These are phyloP conservation scores for Lampropteryx suffumata DNA, from an alignment of 2,888 invertebrate species.

Conservation along the genomic window DNA sequence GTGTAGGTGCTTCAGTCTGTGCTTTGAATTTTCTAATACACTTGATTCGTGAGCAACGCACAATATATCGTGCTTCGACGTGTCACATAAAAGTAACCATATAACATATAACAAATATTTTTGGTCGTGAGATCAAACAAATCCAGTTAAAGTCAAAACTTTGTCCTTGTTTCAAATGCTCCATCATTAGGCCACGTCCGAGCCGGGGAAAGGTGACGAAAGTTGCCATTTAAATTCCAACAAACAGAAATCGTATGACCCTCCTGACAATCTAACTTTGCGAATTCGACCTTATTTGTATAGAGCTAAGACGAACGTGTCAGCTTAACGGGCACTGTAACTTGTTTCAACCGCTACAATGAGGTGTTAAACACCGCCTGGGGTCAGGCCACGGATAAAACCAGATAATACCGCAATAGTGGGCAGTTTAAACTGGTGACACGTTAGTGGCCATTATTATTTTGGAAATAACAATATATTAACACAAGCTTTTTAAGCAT, in stretches of 20 bases:
- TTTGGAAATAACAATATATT: not conserved
- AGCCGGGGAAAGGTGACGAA: conserved; percentile 31
- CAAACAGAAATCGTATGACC: conserved; percentile 28
- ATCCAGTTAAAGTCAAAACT: not conserved
- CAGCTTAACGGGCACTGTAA: conserved; percentile 26
- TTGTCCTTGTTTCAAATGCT: conserved; percentile 2
- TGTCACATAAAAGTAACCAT: no score
- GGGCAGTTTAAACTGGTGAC: conserved; percentile 25
- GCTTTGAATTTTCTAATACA: no score
- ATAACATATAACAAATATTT: no score
- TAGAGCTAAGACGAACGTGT: conserved; percentile 2
- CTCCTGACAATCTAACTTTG: not conserved
- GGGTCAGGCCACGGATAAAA: conserved; percentile 49
- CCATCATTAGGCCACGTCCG: conserved; percentile 8
- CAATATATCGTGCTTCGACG: no score
- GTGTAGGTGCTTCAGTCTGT: no score
- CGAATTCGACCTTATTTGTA: conserved; percentile 21
- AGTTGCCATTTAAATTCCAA: conserved; percentile 35
- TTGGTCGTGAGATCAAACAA: not conserved
- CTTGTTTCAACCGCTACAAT: conserved; percentile 51
- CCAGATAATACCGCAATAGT: conserved; percentile 48
- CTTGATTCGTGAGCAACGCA: no score
- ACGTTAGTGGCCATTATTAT: conserved; percentile 8
- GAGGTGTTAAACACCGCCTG: conserved; percentile 63
- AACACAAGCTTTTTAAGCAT: no score